phyloP scores from a whole-genome alignment of 1,140 invertebrate genomes.

The Tribolium castaneum region DNA sequence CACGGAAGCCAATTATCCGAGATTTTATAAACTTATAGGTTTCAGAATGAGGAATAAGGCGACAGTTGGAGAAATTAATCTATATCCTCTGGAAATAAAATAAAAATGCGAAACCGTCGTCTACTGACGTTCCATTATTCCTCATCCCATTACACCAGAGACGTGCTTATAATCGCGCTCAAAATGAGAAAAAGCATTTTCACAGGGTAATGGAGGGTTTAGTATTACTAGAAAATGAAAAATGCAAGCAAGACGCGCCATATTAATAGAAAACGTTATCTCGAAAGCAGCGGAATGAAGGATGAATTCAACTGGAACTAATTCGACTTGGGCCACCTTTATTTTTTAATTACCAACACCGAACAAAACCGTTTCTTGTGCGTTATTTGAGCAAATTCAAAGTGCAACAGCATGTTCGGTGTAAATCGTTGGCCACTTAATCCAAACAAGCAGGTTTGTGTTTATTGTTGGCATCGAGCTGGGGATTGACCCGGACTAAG shows the following conservation, averaged over 20 bases:
- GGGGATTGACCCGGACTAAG: not conserved
- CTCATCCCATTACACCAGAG: slow-evolving; percentile 44
- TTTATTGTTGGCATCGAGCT: not conserved
- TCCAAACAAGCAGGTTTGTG: not conserved
- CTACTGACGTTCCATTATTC: slow-evolving; percentile 43
- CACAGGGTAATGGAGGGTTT: slow-evolving; percentile 31
- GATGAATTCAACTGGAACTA: not conserved
- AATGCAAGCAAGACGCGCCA: slow-evolving; percentile 10
- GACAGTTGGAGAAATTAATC: slow-evolving; percentile 45
- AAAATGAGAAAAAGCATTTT: slow-evolving; percentile 45
- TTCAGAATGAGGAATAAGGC: slow-evolving; percentile 42
- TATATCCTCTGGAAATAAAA: slow-evolving; percentile 43
- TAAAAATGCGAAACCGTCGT: slow-evolving; percentile 41
- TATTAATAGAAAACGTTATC: slow-evolving; percentile 30
- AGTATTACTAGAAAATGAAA: slow-evolving; percentile 31
- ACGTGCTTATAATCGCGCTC: slow-evolving; percentile 43
- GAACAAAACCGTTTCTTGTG: too few species aligned
- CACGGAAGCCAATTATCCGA: slow-evolving; percentile 31
- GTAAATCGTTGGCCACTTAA: slow-evolving; percentile 17
- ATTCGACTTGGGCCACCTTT: not conserved
- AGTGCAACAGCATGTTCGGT: not conserved
- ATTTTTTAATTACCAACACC: not conserved
- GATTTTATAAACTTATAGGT: slow-evolving; percentile 43
- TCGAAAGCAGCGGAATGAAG: not conserved
- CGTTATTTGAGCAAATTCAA: not conserved